Base-by-base conservation (phyloP, 1,140 invertebrate species). In the Sycophaga agraensis region DNA sequence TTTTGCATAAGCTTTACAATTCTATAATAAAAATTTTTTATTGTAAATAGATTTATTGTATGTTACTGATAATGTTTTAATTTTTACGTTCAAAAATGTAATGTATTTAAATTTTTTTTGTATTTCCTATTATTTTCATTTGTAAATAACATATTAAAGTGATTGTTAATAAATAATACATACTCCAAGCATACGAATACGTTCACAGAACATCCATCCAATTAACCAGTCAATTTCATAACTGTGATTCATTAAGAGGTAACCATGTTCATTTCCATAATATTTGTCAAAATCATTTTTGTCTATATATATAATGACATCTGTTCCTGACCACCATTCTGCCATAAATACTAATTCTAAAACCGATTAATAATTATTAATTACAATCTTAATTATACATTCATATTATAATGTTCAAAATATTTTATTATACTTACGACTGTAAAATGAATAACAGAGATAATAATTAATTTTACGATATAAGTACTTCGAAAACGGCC, bases 151-250 rank as follows among this genome's bases (percentile, higher is more conserved):
- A 39, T 14, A 31, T 22, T 16, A 59, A 17, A 2, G 3, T n/a
- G 21, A 59, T 7, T 12, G 37, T 57, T 21, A n/a, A n/a, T 49
- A 59, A 35, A 58, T 54, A 17, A 55, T 66, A 82, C 86, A 86
- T 84, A 92, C 91, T 50, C 92, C 93, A 61, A 96, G 82, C 54
- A 92, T 84, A 67, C 82, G 73, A 67, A 90, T 79, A 67, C 89
- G 85, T 64, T 96, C 92, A 73, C 88, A 89, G 63, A 93, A 86
- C 67, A 94, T 86, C 92, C 92, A 96, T 39, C 92, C 92, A 69
- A 92, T 87, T 0, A 97, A 78, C 93, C 96, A 98, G 76, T 98
- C 96, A 55, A 96, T 88, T 83, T 98, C 96, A 80, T 94, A 98
- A 51, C 87, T 88, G 74, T 98, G 96, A 79, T 98, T 98, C 91